Percentiles rank a stretch among this genome's conserved stretches.
These are phyloP conservation scores for Erynnis tages DNA, from an alignment of 2,888 invertebrate genomes.

Conservation along the genomic window DNA sequence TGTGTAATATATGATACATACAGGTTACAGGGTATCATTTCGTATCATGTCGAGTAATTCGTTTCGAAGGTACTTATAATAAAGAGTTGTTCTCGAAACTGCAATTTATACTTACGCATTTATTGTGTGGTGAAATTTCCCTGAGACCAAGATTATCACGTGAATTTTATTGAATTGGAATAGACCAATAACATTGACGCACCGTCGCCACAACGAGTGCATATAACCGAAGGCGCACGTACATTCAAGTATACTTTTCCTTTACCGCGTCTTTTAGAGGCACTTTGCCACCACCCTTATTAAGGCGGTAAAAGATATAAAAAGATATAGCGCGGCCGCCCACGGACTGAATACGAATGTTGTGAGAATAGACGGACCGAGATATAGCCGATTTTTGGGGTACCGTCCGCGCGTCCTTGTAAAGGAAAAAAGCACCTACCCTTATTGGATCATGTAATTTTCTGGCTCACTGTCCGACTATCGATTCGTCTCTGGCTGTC, in stretches of 20 bases:
- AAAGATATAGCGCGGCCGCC: conserved; percentile 45
- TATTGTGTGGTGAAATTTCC: too few species aligned
- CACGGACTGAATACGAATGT: conserved; percentile 69
- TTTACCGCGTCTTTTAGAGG: conserved; percentile 38
- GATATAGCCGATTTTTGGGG: conserved; percentile 63
- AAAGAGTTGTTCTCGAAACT: too few species aligned
- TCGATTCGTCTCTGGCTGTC: too few species aligned
- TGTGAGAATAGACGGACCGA: conserved; percentile 55
- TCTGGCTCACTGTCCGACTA: too few species aligned
- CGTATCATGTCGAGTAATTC: too few species aligned
- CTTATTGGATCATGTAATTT: too few species aligned
- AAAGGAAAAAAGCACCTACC: conserved; percentile 28
- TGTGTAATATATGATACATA: too few species aligned
- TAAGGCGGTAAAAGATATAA: conserved; percentile 72
- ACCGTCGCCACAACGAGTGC: conserved; percentile 37
- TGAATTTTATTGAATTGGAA: too few species aligned
- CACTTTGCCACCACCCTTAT: conserved; percentile 66
- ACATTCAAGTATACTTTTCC: conserved; percentile 9
- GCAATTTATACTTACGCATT: too few species aligned
- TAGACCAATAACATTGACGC: conserved; percentile 6
- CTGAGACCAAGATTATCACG: too few species aligned
- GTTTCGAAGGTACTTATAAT: too few species aligned
- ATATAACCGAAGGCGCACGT: conserved; percentile 33
- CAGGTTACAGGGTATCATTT: too few species aligned
- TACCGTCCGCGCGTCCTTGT: conserved; percentile 66